phyloP scores from a whole-genome alignment of 2,797 vertebrate species.

The Phalanger gymnotis region DNA sequence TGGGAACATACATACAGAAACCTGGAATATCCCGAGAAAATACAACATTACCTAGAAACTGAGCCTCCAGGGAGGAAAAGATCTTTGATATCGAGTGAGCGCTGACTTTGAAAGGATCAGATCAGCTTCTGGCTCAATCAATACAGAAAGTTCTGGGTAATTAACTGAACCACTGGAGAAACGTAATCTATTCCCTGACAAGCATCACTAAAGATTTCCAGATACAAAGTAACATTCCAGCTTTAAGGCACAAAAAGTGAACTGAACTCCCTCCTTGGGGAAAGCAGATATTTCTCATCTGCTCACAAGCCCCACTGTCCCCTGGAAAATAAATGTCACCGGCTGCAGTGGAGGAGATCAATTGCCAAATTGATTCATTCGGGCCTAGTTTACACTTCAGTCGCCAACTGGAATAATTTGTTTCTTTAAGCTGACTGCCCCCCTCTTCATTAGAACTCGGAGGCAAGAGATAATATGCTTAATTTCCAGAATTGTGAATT shows the following conservation, averaged over 20 bases:
- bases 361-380: constrained; percentile 15
- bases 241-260: constrained; percentile 46
- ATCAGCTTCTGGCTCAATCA: constrained; percentile 21
- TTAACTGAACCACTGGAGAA: constrained; percentile 60
- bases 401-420: constrained; percentile 26
- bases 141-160: constrained; percentile 55
- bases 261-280: constrained; percentile 29
- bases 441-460: constrained; percentile 7
- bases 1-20: constrained; percentile 3
- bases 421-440: constrained; percentile 1
- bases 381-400: constrained; percentile 20
- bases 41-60: constrained; percentile 5
- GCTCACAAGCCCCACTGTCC: constrained; percentile 1
- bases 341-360: constrained; percentile 9
- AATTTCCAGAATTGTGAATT: constrained; percentile 8
- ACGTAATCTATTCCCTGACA: constrained; percentile 51
- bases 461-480: not conserved
- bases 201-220: constrained; percentile 61
- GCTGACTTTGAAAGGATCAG: constrained; percentile 35
- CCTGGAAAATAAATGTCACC: not conserved
- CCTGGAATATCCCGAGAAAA: constrained; percentile 46
- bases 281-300: not conserved
- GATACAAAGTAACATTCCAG: constrained; percentile 59
- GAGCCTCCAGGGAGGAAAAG: constrained; percentile 19
- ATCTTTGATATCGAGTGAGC: constrained; percentile 17